Evolutionary conservation across 1,140 invertebrate genomes (phyloP).

Genomic region (Drosophila asahinai): DNA sequence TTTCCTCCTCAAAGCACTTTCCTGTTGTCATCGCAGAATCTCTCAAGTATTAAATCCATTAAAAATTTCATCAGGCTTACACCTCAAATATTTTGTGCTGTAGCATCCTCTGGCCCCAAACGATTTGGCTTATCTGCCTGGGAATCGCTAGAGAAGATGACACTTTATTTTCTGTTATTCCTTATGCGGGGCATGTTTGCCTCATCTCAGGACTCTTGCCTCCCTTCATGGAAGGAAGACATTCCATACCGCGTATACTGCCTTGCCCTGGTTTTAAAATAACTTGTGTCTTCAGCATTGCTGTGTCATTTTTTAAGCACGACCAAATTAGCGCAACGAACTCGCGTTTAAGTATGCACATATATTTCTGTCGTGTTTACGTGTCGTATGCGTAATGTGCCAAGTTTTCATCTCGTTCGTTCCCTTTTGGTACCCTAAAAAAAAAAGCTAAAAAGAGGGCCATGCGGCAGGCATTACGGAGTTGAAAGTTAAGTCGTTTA

Average conservation of each 20-base stretch:
- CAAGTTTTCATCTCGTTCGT: slow-evolving; percentile 27
- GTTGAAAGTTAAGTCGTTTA: slow-evolving; percentile 68
- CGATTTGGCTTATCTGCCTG: slow-evolving; percentile 31
- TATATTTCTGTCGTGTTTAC: slow-evolving; percentile 33
- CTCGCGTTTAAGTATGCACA: slow-evolving; percentile 19
- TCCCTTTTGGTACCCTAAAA: slow-evolving; percentile 9
- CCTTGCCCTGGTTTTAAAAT: slow-evolving; percentile 52
- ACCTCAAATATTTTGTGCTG: slow-evolving; percentile 10
- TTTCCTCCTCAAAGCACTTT: neutral
- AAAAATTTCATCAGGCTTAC: slow-evolving; percentile 20
- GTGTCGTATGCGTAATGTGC: slow-evolving; percentile 69
- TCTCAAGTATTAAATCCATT: slow-evolving; percentile 24
- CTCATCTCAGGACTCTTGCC: too few species aligned
- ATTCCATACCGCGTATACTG: slow-evolving; percentile 8
- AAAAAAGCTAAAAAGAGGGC: neutral
- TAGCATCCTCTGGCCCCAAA: slow-evolving; percentile 10
- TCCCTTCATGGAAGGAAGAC: too few species aligned
- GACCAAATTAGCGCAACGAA: slow-evolving; percentile 73
- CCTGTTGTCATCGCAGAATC: neutral
- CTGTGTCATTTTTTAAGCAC: slow-evolving; percentile 51
- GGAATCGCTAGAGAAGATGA: slow-evolving; percentile 32
- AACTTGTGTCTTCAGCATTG: slow-evolving; percentile 18
- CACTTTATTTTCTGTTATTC: slow-evolving; percentile 55
- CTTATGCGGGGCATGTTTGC: slow-evolving; percentile 48
- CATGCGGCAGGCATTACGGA: slow-evolving; percentile 32